These are phyloP conservation scores for Chelon labrosus DNA, from an alignment of 2,797 vertebrate species.

Conservation along the genomic window DNA sequence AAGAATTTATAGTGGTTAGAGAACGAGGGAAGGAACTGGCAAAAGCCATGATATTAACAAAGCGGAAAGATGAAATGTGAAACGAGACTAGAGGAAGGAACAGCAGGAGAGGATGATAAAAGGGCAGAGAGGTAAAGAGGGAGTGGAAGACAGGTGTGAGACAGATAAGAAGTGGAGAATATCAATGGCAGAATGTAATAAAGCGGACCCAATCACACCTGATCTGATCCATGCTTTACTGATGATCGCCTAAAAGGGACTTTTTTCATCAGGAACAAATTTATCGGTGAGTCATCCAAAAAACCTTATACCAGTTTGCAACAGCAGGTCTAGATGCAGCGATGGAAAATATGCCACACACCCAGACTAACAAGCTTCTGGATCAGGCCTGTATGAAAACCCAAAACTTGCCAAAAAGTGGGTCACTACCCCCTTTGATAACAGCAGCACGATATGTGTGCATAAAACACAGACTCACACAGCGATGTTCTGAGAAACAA, in stretches of 20 bases:
- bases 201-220: conserved; percentile 47
- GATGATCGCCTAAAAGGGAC: conserved; percentile 49
- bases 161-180: conserved; percentile 46
- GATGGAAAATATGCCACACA: conserved; percentile 47
- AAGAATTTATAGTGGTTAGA: conserved; percentile 19
- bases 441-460: conserved; percentile 53
- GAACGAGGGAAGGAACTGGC: conserved; percentile 30
- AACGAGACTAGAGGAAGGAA: conserved; percentile 7
- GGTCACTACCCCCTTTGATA: conserved; percentile 73
- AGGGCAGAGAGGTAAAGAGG: conserved; percentile 11
- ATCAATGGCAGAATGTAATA: conserved; percentile 59
- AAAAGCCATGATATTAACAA: background rate
- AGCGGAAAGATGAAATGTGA: conserved; percentile 22
- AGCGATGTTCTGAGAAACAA: conserved; percentile 53
- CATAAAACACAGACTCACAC: conserved; percentile 49
- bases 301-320: conserved; percentile 33
- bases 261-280: conserved; percentile 47
- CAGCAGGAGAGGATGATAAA: conserved; percentile 29
- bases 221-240: conserved; percentile 34
- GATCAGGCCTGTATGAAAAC: conserved; percentile 53
- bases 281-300: conserved; percentile 28
- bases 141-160: conserved; percentile 35
- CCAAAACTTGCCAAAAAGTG: conserved; percentile 68
- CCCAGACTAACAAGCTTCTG: conserved; percentile 65
- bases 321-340: conserved; percentile 47